A percentile compares a stretch with the other conserved stretches of the same genome.
phyloP scores from a whole-genome alignment of 2,888 invertebrate genomes.

The Tetragnatha montana region DNA sequence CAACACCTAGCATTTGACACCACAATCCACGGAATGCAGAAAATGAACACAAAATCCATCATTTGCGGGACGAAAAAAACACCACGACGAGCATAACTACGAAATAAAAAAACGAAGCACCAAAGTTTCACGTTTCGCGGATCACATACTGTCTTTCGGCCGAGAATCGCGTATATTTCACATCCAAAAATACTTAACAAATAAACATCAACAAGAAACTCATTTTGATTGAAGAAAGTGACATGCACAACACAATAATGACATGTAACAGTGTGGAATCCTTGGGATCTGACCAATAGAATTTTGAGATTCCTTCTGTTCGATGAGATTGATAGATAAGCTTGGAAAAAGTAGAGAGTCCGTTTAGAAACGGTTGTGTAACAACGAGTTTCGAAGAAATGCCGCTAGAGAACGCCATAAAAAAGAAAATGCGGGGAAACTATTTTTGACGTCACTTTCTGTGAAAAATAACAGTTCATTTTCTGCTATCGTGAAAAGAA shows the following conservation, averaged over 20 bases:
- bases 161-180: not conserved
- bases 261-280: not conserved
- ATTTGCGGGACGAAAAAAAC: slow-evolving; percentile 32
- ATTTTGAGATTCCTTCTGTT: not conserved
- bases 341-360: not conserved
- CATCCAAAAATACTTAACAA: not conserved
- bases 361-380: no score
- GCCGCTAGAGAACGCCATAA: no score
- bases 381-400: no score
- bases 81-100: slow-evolving; percentile 51
- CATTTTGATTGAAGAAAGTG: slow-evolving; percentile 1
- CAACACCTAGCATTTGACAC: slow-evolving; percentile 50
- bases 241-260: not conserved
- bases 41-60: slow-evolving; percentile 63
- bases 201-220: not conserved
- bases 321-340: not conserved
- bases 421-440: no score
- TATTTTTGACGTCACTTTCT: no score
- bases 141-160: slow-evolving; percentile 45
- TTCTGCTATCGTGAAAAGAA: no score
- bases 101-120: slow-evolving; percentile 27
- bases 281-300: not conserved
- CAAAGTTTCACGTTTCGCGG: not conserved
- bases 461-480: no score
- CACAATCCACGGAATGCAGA: slow-evolving; percentile 58